Conservation (phyloP, 2,888 invertebrate species). For the Agrilus cyanescens region DNA sequence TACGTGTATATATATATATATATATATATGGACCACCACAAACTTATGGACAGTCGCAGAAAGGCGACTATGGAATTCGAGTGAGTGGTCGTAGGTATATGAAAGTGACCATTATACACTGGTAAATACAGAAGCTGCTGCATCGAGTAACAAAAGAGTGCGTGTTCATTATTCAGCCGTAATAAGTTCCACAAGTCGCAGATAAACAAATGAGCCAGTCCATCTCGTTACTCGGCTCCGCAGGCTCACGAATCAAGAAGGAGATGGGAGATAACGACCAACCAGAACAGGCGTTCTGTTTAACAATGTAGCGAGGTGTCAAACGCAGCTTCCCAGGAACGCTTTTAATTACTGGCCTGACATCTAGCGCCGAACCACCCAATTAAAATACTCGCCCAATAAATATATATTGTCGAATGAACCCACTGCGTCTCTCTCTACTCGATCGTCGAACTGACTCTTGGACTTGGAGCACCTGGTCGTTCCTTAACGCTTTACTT, state of each 20-base stretch:
- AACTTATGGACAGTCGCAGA: no score
- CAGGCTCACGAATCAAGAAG: slow-evolving; percentile 31
- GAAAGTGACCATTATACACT: slow-evolving; percentile 3
- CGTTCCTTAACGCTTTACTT: background rate
- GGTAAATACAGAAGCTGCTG: slow-evolving; percentile 10
- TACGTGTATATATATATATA: no score
- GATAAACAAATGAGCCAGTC: slow-evolving; percentile 35
- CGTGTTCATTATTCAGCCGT: slow-evolving; percentile 32
- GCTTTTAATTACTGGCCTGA: slow-evolving; percentile 36
- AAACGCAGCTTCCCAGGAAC: slow-evolving; percentile 34
- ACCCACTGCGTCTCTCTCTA: slow-evolving; percentile 9
- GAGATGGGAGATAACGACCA: slow-evolving; percentile 26
- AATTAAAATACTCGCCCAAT: slow-evolving; percentile 34
- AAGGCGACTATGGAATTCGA: background rate
- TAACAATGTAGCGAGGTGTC: slow-evolving; percentile 38
- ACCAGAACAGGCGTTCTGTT: slow-evolving; percentile 27
- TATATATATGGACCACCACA: no score
- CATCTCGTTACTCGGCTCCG: slow-evolving; percentile 29
- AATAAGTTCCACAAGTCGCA: slow-evolving; percentile 31
- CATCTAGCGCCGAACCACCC: slow-evolving; percentile 35
- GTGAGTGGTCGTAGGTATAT: background rate
- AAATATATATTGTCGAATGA: slow-evolving; percentile 28
- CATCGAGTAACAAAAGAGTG: slow-evolving; percentile 24
- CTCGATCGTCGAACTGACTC: slow-evolving; percentile 1
- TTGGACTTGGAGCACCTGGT: background rate